Percentiles rank a stretch among this genome's conserved stretches.
Conservation (phyloP, 2,113 vertebrate genomes). For the Ictalurus punctatus region DNA sequence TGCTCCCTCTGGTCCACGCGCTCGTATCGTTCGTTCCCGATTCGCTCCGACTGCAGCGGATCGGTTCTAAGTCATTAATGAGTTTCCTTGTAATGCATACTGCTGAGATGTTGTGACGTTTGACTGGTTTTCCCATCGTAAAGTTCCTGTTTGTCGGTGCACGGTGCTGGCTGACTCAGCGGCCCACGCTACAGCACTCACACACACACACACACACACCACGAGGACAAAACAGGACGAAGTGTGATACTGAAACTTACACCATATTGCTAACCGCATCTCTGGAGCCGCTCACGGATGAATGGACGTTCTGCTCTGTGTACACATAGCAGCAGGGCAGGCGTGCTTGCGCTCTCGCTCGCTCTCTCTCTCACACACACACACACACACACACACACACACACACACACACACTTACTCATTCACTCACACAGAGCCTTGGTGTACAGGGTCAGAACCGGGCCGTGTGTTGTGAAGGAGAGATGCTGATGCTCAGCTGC, state of each 20-base stretch:
- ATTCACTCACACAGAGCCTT: not conserved
- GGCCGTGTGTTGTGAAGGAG: not conserved
- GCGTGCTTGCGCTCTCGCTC: not conserved
- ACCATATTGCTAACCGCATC: slow-evolving; percentile 35
- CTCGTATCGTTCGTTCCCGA: not conserved
- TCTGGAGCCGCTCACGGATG: not conserved
- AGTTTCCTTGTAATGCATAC: not conserved
- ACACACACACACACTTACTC: not conserved
- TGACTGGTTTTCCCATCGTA: not conserved
- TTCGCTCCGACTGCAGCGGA: not conserved
- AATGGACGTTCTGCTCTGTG: not conserved
- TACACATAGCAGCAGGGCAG: not conserved
- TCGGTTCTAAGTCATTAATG: not conserved
- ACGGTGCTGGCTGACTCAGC: not conserved
- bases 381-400: slow-evolving; percentile 18
- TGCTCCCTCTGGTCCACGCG: too few species aligned
- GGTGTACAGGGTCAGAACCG: not conserved
- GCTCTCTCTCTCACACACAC: not conserved
- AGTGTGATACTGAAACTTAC: not conserved
- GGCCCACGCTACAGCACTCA: not conserved
- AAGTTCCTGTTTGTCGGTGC: slow-evolving; percentile 32
- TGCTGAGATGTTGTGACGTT: not conserved
- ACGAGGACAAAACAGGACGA: not conserved
- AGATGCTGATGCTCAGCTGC: slow-evolving; percentile 59
- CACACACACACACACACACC: not conserved